Percentiles rank a stretch among this genome's conserved stretches.
These are phyloP conservation scores for Drosophila lini DNA, from an alignment of 1,140 invertebrate species.

Conservation along the genomic window DNA sequence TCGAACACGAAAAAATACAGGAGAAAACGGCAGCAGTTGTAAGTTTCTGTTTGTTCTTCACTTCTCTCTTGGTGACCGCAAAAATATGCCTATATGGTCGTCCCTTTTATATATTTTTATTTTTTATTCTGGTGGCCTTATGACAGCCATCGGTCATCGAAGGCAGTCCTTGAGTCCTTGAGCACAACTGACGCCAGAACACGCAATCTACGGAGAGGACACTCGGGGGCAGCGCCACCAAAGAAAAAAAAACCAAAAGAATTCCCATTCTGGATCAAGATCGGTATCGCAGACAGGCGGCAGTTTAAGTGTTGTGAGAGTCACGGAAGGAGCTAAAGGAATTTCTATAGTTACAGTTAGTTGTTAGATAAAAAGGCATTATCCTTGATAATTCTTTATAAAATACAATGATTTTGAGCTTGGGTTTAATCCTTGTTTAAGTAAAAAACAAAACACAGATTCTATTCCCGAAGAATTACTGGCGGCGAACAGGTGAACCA, in stretches of 20 bases:
- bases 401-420: too few species aligned
- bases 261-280: conserved; percentile 39
- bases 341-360: not conserved
- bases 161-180: conserved; percentile 60
- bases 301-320: conserved; percentile 15
- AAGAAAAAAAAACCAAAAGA: conserved; percentile 30
- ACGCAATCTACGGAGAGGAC: conserved; percentile 47
- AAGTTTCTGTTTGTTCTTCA: conserved; percentile 66
- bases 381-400: too few species aligned
- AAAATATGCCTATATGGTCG: conserved; percentile 72
- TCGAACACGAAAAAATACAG: conserved; percentile 23
- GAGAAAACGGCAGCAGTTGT: conserved; percentile 74
- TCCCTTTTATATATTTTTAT: conserved; percentile 44
- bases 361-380: too few species aligned
- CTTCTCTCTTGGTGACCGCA: conserved; percentile 58
- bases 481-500: conserved; percentile 36
- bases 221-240: conserved; percentile 29
- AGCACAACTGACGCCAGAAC: conserved; percentile 69
- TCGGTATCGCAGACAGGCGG: conserved; percentile 33
- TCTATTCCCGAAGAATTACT: not conserved
- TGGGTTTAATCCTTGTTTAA: conserved; percentile 1
- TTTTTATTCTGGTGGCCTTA: conserved; percentile 39
- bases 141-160: conserved; percentile 64
- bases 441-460: not conserved
- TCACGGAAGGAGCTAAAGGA: conserved; percentile 6